phyloP scores from a whole-genome alignment of 2,888 invertebrate genomes.

The Polymixis flavicincta region DNA sequence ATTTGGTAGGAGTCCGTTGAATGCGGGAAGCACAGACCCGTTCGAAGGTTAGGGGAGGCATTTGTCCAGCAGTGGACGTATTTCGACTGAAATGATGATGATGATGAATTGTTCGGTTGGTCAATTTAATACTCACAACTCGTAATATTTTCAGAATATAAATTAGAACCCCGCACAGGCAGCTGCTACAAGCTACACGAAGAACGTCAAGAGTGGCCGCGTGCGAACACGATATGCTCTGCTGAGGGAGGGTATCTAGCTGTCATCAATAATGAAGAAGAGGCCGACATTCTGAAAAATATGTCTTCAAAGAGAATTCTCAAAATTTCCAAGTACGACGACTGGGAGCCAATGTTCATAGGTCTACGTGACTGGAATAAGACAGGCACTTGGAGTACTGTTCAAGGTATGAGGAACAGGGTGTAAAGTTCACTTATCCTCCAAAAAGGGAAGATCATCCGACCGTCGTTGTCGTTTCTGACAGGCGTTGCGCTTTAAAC shows the following conservation, averaged over 20 bases:
- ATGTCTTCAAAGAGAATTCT: constrained; percentile 4
- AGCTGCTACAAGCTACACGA: constrained; percentile 29
- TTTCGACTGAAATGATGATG: too few relatives aligned
- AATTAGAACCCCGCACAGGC: constrained; percentile 2
- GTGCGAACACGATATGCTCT: not conserved
- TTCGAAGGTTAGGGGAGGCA: too few relatives aligned
- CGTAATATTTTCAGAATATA: constrained; percentile 15
- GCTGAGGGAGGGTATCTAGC: constrained; percentile 21
- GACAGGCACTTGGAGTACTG: constrained; percentile 18
- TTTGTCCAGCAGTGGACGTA: too few relatives aligned
- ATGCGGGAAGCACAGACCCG: too few relatives aligned
- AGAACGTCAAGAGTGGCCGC: constrained; percentile 2
- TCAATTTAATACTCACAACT: not conserved
- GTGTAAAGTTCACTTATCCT: too few relatives aligned
- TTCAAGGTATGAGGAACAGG: constrained; percentile 5
- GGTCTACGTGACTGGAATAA: constrained; percentile 21
- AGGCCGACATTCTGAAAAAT: constrained; percentile 7
- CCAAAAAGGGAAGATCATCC: too few relatives aligned
- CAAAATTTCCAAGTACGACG: constrained; percentile 6
- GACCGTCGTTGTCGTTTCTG: too few relatives aligned
- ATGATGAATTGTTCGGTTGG: too few relatives aligned
- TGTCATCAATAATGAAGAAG: constrained; percentile 21
- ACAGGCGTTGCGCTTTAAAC: too few relatives aligned
- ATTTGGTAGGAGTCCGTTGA: too few relatives aligned
- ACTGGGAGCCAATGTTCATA: constrained; percentile 33